Percentiles rank a stretch among this genome's conserved stretches.
Evolutionary conservation across 35 echinoderm and acorn worm genomes (phyloP).

Genomic region (Patiria miniata): DNA sequence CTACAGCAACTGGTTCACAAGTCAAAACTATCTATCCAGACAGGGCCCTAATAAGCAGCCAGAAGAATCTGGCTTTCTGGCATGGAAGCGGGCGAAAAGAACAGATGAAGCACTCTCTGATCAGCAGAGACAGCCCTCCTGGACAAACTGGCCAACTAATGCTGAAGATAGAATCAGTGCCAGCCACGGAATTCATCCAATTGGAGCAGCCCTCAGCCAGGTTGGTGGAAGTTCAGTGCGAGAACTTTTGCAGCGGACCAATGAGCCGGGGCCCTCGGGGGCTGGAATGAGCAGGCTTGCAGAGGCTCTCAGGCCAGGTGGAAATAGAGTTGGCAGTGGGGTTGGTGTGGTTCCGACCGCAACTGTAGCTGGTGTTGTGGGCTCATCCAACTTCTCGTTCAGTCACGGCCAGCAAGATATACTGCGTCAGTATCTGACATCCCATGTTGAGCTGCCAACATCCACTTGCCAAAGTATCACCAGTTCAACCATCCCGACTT

Average conservation of each 20-base stretch:
- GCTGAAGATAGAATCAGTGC: not conserved
- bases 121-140: conserved; percentile 9
- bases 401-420: conserved; percentile 1
- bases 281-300: not conserved
- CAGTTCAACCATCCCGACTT: not conserved
- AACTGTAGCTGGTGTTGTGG: conserved; percentile 9
- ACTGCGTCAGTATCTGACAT: conserved; percentile 17
- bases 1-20: conserved; percentile 38
- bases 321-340: conserved; percentile 9
- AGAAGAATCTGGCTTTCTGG: not conserved
- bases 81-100: conserved; percentile 5
- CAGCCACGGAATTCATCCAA: conserved; percentile 6
- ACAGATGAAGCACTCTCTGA: not conserved
- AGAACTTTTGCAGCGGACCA: conserved; percentile 1
- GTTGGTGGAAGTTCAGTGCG: conserved; percentile 15
- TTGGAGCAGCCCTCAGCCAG: conserved; percentile 3
- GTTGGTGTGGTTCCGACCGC: conserved; percentile 1
- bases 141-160: conserved; percentile 5
- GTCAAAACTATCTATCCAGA: conserved; percentile 36
- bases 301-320: not conserved
- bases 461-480: conserved; percentile 8
- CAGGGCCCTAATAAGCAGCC: conserved; percentile 11
- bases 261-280: not conserved
- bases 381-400: conserved; percentile 21
- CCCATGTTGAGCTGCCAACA: conserved; percentile 11